Percentiles rank a stretch among this genome's conserved stretches.
Evolutionary conservation across 1,140 invertebrate genomes (phyloP).

Genomic region (Lordiphosa collinella): DNA sequence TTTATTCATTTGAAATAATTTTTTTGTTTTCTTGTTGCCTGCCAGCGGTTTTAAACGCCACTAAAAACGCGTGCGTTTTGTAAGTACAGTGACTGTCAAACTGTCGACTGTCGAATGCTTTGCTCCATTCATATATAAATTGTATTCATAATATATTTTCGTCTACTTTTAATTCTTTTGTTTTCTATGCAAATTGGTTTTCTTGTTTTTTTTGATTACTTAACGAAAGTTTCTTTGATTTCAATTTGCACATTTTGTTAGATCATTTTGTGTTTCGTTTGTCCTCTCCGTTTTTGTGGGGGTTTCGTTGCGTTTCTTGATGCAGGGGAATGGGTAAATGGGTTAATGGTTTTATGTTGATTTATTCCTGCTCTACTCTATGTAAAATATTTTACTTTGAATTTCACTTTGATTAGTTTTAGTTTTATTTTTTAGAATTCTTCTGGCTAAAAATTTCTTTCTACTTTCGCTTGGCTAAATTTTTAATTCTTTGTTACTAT

Average conservation of each 20-base stretch:
- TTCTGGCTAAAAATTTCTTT: slow-evolving; percentile 44
- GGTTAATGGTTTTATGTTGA: slow-evolving; percentile 14
- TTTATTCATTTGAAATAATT: slow-evolving; percentile 69
- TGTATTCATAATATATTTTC: slow-evolving; percentile 61
- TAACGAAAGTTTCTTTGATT: slow-evolving; percentile 59
- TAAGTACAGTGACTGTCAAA: slow-evolving; percentile 2
- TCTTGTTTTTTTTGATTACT: slow-evolving; percentile 10
- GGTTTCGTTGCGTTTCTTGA: no score
- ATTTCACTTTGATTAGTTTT: slow-evolving; percentile 33
- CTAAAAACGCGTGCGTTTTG: slow-evolving; percentile 26
- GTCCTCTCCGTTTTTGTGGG: no score
- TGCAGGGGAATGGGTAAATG: no score
- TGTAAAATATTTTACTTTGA: slow-evolving; percentile 39
- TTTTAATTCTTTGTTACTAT: slow-evolving; percentile 39
- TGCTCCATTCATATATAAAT: slow-evolving; percentile 6
- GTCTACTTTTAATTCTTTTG: slow-evolving; percentile 30
- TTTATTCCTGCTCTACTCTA: slow-evolving; percentile 16
- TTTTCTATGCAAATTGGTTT: slow-evolving; percentile 3
- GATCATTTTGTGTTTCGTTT: slow-evolving; percentile 16
- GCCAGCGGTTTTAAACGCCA: slow-evolving; percentile 31
- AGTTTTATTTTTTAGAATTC: slow-evolving; percentile 37
- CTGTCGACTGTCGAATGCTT: not conserved
- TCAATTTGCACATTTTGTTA: slow-evolving; percentile 66
- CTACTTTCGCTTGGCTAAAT: slow-evolving; percentile 42
- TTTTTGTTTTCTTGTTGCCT: slow-evolving; percentile 35